Evolutionary conservation across 2,797 vertebrate genomes (phyloP), one percentile per base, ranked within the genome.

Genomic region (Tadarida brasiliensis): DNA sequence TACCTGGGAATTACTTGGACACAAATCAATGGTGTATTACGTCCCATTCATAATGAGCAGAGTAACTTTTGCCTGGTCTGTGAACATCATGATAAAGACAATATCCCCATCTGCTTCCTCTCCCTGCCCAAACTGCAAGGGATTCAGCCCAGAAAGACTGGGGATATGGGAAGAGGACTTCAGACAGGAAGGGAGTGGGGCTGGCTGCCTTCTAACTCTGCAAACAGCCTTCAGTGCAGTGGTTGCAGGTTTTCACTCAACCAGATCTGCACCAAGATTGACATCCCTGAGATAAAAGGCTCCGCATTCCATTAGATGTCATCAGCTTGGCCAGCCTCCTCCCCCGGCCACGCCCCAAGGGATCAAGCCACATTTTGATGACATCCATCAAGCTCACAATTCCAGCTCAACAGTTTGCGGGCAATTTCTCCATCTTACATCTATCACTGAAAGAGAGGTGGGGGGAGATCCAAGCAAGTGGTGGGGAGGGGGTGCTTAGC

Each of bases 1-100:
- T 98, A 98, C 98, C 98, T 98, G 98, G 98, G 98, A 98, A 98
- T 98, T 98, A 98, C 98, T 97, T 98, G 98, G 98, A 98, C 98
- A 98, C 97, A 97, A 98, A 98, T 98, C 98, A 98, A 98, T 98
- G 98, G 97, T 97, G 97, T 98, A 97, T 98, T 98, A 98, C 89
- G 97, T 98, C 98, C 97, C 98, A 97, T 97, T 98, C 95, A 97
- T 98, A 96, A 98, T 97, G 96, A 97, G 93, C 80, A 97, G 97
- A 92, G 91, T 97, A 98, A 98, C 98, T 98, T 98, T 97, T 97
- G 87, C 97, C 97, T 96, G 96, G 95, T 97, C 96, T 97, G 97
- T 94, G 94, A 97, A 98, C 92, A 89, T 97, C 97, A 97, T 96
- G 96, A 97, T 80, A 93, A 97, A 98, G 94, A 96, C 91, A 97